Evolutionary conservation across 2,113 vertebrate genomes (phyloP).

Genomic region (Siniperca knerii): DNA sequence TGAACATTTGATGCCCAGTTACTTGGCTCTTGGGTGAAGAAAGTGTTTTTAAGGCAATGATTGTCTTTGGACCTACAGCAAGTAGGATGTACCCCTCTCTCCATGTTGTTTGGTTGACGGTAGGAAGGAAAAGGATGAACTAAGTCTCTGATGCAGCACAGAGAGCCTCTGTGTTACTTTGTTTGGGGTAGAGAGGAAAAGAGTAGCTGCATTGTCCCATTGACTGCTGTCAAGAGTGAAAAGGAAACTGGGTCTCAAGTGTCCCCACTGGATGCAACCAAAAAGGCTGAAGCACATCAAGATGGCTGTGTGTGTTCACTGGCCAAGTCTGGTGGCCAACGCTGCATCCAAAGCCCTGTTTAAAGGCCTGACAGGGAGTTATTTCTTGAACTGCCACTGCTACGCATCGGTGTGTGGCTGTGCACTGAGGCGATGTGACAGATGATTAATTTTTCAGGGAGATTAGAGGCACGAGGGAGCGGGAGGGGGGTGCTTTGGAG

Average conservation of each 20-base stretch:
- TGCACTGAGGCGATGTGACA: slow-evolving; percentile 78
- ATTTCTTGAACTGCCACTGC: slow-evolving; percentile 41
- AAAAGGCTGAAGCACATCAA: slow-evolving; percentile 63
- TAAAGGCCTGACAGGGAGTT: slow-evolving; percentile 46
- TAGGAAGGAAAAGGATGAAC: slow-evolving; percentile 71
- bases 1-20: background rate
- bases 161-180: slow-evolving; percentile 67
- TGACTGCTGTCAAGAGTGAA: slow-evolving; percentile 65
- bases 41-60: background rate
- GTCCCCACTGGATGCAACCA: slow-evolving; percentile 68
- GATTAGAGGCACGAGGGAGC: slow-evolving; percentile 60
- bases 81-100: slow-evolving; percentile 10
- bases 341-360: slow-evolving; percentile 47
- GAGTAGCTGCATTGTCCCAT: slow-evolving; percentile 69
- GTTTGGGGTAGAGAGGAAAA: slow-evolving; percentile 65
- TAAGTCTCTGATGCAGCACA: slow-evolving; percentile 59
- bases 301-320: slow-evolving; percentile 55
- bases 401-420: slow-evolving; percentile 66
- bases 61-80: background rate
- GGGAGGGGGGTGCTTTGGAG: slow-evolving; percentile 39
- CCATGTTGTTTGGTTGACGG: slow-evolving; percentile 30
- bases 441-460: slow-evolving; percentile 83
- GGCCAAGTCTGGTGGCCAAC: slow-evolving; percentile 51
- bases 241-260: slow-evolving; percentile 72
- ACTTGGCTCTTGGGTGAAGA: background rate